Evolutionary conservation across 2,113 vertebrate species (phyloP).

Genomic region (Collichthys lucidus): DNA sequence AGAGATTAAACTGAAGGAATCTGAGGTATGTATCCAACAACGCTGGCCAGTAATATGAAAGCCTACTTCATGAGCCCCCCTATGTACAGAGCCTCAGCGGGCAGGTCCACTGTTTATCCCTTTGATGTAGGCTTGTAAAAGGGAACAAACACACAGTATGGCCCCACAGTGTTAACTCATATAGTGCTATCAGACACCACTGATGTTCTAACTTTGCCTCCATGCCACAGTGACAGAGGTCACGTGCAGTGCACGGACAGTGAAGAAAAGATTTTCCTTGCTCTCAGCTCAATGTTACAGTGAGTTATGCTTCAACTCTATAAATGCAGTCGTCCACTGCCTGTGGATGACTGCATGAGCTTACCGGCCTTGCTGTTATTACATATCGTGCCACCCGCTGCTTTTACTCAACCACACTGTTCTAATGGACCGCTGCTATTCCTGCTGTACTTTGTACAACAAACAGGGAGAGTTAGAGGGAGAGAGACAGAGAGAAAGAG

Average conservation of each 20-base stretch:
- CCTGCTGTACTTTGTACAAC: conserved; percentile 58
- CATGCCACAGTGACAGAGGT: conserved; percentile 21
- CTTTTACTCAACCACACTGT: conserved; percentile 58
- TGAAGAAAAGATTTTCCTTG: background rate
- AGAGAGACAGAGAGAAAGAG: conserved; percentile 18
- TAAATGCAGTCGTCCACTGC: background rate
- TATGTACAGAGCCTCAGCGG: conserved; percentile 47
- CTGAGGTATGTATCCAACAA: conserved; percentile 78
- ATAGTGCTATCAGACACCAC: conserved; percentile 26
- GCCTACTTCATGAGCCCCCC: conserved; percentile 53
- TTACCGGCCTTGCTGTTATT: conserved; percentile 42
- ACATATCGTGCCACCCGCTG: conserved; percentile 56
- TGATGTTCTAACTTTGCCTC: conserved; percentile 62
- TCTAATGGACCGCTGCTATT: conserved; percentile 61
- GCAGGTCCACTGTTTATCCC: conserved; percentile 52
- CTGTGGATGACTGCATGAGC: background rate
- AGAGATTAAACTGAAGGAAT: conserved; percentile 83
- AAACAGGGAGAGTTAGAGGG: conserved; percentile 41
- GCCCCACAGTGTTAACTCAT: conserved; percentile 38
- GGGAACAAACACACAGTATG: conserved; percentile 52
- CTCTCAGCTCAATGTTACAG: background rate
- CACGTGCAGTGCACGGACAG: conserved; percentile 16
- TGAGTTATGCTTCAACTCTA: conserved; percentile 31
- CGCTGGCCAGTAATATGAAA: conserved; percentile 71
- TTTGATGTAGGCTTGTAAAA: conserved; percentile 71